These are phyloP conservation scores for Coregonus ussuriensis DNA, from an alignment of 2,797 vertebrate species.

Conservation along the genomic window DNA sequence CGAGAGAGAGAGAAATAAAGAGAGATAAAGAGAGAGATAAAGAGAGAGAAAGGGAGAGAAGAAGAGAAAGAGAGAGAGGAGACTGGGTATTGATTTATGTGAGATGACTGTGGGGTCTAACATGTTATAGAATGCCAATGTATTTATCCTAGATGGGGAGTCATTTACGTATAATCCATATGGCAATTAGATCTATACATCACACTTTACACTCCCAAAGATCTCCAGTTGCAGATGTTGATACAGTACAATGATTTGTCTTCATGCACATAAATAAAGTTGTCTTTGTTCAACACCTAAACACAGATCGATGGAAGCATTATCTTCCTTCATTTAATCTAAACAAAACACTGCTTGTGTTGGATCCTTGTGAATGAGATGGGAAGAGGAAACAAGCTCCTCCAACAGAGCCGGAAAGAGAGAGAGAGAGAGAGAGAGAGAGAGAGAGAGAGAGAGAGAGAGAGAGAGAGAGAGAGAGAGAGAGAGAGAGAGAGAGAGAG, in stretches of 20 bases:
- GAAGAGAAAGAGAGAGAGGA: not conserved
- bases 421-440: no score
- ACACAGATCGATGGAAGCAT: not conserved
- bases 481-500: no score
- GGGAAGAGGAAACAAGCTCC: not conserved
- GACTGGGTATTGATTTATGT: not conserved
- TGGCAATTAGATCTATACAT: not conserved
- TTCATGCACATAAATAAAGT: not conserved
- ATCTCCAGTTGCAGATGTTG: not conserved
- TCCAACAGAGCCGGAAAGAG: no score
- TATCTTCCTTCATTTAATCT: not conserved
- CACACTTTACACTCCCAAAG: not conserved
- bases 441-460: no score
- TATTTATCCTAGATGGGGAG: constrained; percentile 2
- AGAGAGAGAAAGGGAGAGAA: not conserved
- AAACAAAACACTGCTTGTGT: not conserved
- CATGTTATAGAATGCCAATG: not conserved
- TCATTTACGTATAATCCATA: constrained; percentile 7
- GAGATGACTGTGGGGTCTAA: not conserved
- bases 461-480: no score
- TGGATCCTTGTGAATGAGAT: not conserved
- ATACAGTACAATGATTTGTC: not conserved
- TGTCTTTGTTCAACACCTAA: not conserved
- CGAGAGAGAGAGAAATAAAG: constrained; percentile 1
- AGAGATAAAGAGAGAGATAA: constrained; percentile 5